Evolutionary conservation across 2,113 vertebrate species (phyloP).

Genomic region (Ciconia maguari): DNA sequence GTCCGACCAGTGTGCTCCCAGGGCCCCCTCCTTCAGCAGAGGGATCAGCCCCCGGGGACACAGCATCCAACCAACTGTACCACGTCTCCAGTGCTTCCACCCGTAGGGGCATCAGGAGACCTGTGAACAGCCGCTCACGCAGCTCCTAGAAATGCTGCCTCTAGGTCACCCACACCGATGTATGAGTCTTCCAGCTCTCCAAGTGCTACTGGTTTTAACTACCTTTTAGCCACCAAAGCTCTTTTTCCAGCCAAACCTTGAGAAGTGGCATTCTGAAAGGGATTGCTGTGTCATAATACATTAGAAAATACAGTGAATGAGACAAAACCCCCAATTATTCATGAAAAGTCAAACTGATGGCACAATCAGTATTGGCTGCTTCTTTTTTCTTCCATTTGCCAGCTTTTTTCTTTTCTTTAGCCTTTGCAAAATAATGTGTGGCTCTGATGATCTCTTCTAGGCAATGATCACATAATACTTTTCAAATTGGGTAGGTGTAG

Average conservation of each 20-base stretch:
- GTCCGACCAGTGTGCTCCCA: rapidly evolving
- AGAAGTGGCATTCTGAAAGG: background rate
- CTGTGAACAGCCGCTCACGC: rapidly evolving
- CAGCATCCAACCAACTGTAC: no score
- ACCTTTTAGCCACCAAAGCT: background rate
- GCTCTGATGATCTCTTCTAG: background rate
- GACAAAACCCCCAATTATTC: background rate
- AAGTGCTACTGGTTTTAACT: background rate
- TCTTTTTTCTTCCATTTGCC: background rate
- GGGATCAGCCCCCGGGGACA: background rate
- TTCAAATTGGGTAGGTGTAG: background rate
- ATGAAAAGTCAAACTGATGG: background rate
- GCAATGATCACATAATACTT: background rate
- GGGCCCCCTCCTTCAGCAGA: rapidly evolving
- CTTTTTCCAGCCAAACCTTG: background rate
- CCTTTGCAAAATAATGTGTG: background rate
- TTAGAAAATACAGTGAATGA: background rate
- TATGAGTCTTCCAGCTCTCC: background rate
- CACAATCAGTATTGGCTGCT: background rate
- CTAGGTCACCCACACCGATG: background rate
- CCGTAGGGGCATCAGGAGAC: background rate
- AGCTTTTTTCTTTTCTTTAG: background rate
- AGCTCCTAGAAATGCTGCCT: background rate
- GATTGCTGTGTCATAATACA: background rate
- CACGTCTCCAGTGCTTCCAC: background rate